phyloP scores from a whole-genome alignment of 1,140 invertebrate species.

The Lasaia peninsularis region DNA sequence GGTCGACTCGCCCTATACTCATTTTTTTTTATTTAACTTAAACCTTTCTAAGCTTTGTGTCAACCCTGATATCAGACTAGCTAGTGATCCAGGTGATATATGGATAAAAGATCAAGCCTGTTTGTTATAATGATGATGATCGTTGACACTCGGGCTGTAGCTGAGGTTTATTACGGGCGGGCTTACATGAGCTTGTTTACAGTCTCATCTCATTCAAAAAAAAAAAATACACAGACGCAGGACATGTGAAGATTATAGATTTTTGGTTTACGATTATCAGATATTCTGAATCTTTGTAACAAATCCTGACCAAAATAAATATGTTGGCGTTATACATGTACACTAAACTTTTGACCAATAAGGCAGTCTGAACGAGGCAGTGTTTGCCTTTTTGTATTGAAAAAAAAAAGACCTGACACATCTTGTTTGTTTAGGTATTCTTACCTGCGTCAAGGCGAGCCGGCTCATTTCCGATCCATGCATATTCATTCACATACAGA shows the following conservation, averaged over 20 bases:
- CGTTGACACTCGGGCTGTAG: neutral
- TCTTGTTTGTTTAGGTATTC: neutral
- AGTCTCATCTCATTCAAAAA: neutral
- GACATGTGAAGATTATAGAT: too few species aligned
- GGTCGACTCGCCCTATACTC: too few species aligned
- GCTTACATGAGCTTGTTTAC: neutral
- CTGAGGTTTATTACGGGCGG: neutral
- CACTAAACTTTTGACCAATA: neutral
- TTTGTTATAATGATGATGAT: neutral
- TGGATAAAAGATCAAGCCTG: neutral
- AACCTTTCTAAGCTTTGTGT: neutral
- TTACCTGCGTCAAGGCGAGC: neutral
- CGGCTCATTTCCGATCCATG: neutral
- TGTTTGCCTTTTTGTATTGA: neutral
- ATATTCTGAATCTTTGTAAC: too few species aligned
- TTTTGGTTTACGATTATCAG: too few species aligned
- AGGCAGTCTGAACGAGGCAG: neutral
- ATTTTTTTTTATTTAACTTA: too few species aligned
- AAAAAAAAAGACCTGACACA: neutral
- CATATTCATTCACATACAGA: neutral
- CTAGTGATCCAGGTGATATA: conserved; percentile 11
- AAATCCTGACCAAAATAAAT: too few species aligned
- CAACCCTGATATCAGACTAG: neutral
- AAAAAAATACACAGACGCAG: too few species aligned
- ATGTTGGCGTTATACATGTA: too few species aligned